phyloP scores from a whole-genome alignment of 2,797 vertebrate species.

The Propithecus deckenii region DNA sequence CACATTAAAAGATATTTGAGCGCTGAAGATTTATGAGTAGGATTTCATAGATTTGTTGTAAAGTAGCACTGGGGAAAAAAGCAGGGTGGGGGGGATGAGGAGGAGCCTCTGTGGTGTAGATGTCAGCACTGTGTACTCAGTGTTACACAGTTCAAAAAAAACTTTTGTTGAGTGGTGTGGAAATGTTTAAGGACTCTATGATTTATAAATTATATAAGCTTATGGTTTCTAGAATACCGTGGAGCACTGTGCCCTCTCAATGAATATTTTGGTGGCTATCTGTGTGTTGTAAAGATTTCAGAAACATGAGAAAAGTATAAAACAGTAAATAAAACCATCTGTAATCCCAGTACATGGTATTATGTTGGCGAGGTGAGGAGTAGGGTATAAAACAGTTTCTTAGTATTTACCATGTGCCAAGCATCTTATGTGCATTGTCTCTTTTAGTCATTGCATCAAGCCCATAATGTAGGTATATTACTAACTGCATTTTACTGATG shows the following conservation, averaged over 20 bases:
- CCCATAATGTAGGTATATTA: background rate
- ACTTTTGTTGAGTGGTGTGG: background rate
- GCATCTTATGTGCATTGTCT: background rate
- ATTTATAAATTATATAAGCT: background rate
- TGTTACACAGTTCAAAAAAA: background rate
- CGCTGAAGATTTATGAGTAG: background rate
- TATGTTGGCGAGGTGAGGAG: background rate
- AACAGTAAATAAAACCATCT: background rate
- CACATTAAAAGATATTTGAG: slow-evolving; percentile 9
- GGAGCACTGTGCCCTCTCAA: background rate
- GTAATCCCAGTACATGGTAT: background rate
- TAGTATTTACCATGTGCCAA: background rate
- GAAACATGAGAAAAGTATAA: background rate
- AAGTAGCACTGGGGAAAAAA: background rate
- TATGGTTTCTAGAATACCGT: background rate
- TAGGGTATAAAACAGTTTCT: background rate
- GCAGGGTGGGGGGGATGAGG: background rate
- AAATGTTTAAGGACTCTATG: background rate
- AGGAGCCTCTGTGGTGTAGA: background rate
- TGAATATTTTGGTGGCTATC: background rate
- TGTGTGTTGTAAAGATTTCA: slow-evolving; percentile 7
- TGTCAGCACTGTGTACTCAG: background rate
- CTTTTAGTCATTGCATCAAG: background rate
- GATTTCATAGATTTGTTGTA: slow-evolving; percentile 16
- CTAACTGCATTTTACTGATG: background rate